Percentiles rank a stretch among this genome's conserved stretches.
Evolutionary conservation across 2,113 vertebrate species (phyloP).

Genomic region (Syrmaticus mikado): DNA sequence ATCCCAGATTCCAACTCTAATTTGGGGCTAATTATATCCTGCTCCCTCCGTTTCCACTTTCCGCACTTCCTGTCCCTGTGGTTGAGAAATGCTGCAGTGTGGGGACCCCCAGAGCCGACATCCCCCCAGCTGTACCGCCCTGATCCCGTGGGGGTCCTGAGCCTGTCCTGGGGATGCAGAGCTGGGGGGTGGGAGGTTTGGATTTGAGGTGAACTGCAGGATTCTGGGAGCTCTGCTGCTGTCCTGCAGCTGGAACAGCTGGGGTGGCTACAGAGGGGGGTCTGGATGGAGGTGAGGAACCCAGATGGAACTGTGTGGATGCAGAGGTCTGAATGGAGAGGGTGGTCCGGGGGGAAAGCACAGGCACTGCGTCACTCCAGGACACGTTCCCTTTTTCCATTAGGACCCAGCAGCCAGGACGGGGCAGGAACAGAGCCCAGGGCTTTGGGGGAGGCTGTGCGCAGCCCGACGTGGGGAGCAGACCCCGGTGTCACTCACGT

Average conservation of each 20-base stretch:
- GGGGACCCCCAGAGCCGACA: neutral
- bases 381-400: neutral
- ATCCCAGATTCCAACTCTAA: neutral
- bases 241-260: neutral
- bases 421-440: neutral
- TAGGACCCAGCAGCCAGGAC: neutral
- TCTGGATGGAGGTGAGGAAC: neutral
- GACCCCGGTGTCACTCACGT: neutral
- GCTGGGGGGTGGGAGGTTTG: neutral
- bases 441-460: accelerated
- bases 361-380: neutral
- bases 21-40: neutral
- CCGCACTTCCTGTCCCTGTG: accelerated
- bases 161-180: no score
- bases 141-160: accelerated
- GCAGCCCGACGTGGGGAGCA: neutral
- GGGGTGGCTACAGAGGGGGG: neutral
- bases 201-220: neutral
- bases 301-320: neutral
- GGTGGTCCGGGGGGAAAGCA: no score
- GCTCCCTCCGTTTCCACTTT: neutral
- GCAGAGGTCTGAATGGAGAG: neutral
- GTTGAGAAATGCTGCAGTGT: accelerated
- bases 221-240: neutral
- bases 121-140: neutral